Conservation (phyloP, 2,113 vertebrate genomes). For the Siphamia tubifer region DNA sequence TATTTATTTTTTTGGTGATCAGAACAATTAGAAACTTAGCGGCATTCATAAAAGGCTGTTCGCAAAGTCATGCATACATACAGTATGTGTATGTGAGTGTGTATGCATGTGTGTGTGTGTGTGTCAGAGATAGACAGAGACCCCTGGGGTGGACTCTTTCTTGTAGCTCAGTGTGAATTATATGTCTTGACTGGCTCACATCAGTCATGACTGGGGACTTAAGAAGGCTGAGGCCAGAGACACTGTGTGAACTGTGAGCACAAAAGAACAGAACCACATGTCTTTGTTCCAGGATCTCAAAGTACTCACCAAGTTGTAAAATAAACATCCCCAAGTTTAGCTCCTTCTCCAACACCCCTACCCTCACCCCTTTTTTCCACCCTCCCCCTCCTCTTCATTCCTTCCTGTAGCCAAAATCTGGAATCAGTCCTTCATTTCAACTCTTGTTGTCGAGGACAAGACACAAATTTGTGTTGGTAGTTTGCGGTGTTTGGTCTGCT, state of each 20-base stretch:
- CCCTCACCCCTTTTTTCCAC: background rate
- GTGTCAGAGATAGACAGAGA: conserved; percentile 20
- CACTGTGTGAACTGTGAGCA: conserved; percentile 50
- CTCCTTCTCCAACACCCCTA: background rate
- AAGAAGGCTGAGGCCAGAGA: conserved; percentile 55
- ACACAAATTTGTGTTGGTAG: conserved; percentile 37
- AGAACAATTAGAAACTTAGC: conserved; percentile 81
- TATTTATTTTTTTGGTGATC: no score
- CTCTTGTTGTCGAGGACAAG: conserved; percentile 41
- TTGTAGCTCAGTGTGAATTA: conserved; percentile 54
- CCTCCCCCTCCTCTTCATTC: background rate
- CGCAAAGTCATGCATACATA: conserved; percentile 36
- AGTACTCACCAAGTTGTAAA: conserved; percentile 53
- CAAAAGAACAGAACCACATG: conserved; percentile 42
- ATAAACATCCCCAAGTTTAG: conserved; percentile 67
- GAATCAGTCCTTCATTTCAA: conserved; percentile 10
- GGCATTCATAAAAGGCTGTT: conserved; percentile 34
- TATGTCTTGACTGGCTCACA: conserved; percentile 54
- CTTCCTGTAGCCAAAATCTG: conserved; percentile 14
- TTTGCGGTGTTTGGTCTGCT: conserved; percentile 46
- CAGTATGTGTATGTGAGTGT: background rate
- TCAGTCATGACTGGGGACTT: conserved; percentile 43
- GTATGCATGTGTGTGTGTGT: conserved; percentile 21
- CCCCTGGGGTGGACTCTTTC: conserved; percentile 35
- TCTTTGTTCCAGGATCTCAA: conserved; percentile 60